These are phyloP conservation scores for Synergus itoensis DNA, from an alignment of 2,888 invertebrate species.

Conservation along the genomic window DNA sequence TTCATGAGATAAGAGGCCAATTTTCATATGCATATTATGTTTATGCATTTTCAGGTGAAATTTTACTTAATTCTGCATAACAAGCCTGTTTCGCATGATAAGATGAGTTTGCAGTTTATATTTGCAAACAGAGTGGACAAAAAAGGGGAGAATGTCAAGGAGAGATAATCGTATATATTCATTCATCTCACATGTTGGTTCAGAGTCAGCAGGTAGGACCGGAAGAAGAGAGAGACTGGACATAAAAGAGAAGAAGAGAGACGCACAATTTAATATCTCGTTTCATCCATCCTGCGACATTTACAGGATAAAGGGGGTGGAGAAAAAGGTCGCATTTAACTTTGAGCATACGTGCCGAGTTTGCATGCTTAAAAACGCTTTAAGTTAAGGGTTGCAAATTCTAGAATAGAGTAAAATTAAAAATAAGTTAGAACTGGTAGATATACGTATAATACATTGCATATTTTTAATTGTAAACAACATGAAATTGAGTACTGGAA, in stretches of 20 bases:
- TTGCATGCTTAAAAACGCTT: slow-evolving; percentile 49
- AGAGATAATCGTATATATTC: slow-evolving; percentile 63
- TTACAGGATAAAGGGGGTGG: slow-evolving; percentile 47
- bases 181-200: slow-evolving; percentile 63
- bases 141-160: slow-evolving; percentile 49
- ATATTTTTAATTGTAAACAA: not conserved
- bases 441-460: not conserved
- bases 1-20: not conserved
- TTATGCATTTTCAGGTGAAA: not conserved
- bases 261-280: slow-evolving; percentile 59
- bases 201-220: slow-evolving; percentile 36
- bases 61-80: not conserved
- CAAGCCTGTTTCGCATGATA: not conserved
- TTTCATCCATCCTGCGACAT: slow-evolving; percentile 52
- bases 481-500: not conserved
- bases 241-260: slow-evolving; percentile 40
- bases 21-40: not conserved
- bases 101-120: slow-evolving; percentile 11
- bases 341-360: slow-evolving; percentile 60
- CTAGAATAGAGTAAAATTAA: not conserved
- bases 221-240: slow-evolving; percentile 32
- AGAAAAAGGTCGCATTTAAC: slow-evolving; percentile 57
- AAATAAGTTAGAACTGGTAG: not conserved
- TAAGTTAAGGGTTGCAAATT: not conserved
- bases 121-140: not conserved